phyloP scores from a whole-genome alignment of 2,113 vertebrate species.

The Melospiza melodia region DNA sequence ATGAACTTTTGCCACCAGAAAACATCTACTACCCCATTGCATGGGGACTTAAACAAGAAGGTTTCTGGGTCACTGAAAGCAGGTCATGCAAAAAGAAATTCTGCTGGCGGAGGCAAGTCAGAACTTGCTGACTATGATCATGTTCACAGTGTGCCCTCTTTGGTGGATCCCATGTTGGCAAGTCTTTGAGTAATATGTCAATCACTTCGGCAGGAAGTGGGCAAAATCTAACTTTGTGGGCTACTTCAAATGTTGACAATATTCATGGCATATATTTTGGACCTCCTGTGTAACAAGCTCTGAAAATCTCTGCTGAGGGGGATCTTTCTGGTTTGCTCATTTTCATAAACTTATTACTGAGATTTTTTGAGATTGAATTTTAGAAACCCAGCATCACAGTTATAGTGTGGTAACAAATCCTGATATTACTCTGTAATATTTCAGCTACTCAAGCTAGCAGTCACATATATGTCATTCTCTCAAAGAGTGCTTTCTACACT shows the following conservation, averaged over 20 bases:
- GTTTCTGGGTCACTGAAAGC: neutral
- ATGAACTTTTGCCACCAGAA: neutral
- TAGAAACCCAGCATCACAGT: neutral
- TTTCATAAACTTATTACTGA: neutral
- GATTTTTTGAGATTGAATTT: neutral
- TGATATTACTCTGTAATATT: neutral
- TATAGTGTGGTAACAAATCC: neutral
- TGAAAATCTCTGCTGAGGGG: neutral
- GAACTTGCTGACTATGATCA: neutral
- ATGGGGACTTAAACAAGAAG: neutral
- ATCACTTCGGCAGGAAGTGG: neutral
- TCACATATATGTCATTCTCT: neutral
- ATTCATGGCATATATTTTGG: neutral
- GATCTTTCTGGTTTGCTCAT: neutral
- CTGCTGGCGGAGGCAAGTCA: neutral
- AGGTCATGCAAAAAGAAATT: neutral
- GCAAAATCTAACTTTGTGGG: neutral
- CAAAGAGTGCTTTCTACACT: neutral
- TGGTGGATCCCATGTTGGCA: neutral
- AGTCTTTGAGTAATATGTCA: neutral
- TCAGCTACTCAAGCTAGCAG: neutral
- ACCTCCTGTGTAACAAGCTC: neutral
- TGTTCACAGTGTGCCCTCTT: fast-evolving
- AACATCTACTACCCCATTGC: fast-evolving
- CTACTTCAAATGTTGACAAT: neutral